Evolutionary conservation across 2,797 vertebrate genomes (phyloP).

Genomic region (Phrynocephalus forsythii): DNA sequence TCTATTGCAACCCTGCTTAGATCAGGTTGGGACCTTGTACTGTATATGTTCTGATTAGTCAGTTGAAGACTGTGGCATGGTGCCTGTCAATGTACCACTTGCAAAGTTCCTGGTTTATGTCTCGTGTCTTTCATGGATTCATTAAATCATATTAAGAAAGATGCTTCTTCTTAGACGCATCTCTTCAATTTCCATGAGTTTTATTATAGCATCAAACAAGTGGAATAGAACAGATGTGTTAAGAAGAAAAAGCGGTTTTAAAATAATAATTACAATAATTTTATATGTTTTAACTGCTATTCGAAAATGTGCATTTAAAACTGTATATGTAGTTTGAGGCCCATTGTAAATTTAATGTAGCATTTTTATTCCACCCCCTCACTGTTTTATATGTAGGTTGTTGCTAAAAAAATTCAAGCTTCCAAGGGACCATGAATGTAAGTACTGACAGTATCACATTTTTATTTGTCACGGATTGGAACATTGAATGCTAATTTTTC

Average conservation of each 20-base stretch:
- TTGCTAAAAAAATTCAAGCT: conserved; percentile 82
- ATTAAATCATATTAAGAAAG: not conserved
- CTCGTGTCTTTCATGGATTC: not conserved
- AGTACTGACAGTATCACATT: conserved; percentile 55
- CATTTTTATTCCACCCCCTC: conserved; percentile 24
- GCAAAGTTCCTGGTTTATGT: not conserved
- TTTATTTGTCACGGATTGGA: not conserved
- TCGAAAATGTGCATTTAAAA: conserved; percentile 1
- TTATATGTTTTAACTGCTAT: not conserved
- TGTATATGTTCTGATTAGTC: too few relatives aligned
- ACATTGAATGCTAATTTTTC: not conserved
- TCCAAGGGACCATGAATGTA: conserved; percentile 83
- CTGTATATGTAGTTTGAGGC: conserved; percentile 17
- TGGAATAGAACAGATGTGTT: too few relatives aligned
- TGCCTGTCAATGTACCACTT: not conserved
- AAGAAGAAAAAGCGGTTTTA: not conserved
- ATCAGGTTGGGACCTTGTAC: not conserved
- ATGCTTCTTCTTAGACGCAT: too few relatives aligned
- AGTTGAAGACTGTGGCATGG: not conserved
- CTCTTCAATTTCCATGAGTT: too few relatives aligned
- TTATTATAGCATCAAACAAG: too few relatives aligned
- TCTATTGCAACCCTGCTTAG: not conserved
- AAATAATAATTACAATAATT: not conserved
- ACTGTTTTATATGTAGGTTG: conserved; percentile 70
- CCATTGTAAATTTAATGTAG: not conserved